phyloP scores from a whole-genome alignment of 1,140 invertebrate genomes.

The Drosophila burlai region DNA sequence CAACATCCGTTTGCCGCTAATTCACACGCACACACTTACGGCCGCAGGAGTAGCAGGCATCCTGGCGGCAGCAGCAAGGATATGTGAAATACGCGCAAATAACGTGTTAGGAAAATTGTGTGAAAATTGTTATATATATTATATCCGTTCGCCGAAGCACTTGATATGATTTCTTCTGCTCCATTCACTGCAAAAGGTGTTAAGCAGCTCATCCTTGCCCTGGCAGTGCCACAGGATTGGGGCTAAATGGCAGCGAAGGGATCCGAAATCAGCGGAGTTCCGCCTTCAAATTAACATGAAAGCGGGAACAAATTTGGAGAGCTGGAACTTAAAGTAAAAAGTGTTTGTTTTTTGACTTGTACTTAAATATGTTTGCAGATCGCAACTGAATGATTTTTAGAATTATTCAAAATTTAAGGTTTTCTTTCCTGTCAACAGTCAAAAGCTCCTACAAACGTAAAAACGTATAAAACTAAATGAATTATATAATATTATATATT shows the following conservation, averaged over 20 bases:
- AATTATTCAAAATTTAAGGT: neutral
- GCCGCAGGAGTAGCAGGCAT: slow-evolving; percentile 28
- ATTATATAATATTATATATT: no score
- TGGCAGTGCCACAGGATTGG: slow-evolving; percentile 1
- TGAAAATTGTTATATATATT: slow-evolving; percentile 84
- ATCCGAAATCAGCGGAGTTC: slow-evolving; percentile 10
- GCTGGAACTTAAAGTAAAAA: neutral
- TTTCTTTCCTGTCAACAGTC: neutral
- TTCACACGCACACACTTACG: slow-evolving; percentile 67
- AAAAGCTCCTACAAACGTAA: no score
- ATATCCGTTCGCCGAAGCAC: slow-evolving; percentile 71
- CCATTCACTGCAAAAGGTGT: slow-evolving; percentile 77
- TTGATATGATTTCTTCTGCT: slow-evolving; percentile 81
- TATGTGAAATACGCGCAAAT: slow-evolving; percentile 82
- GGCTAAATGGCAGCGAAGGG: slow-evolving; percentile 1
- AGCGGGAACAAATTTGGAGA: neutral
- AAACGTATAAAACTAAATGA: no score
- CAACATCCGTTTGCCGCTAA: slow-evolving; percentile 83
- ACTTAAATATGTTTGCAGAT: neutral
- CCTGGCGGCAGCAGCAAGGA: slow-evolving; percentile 53
- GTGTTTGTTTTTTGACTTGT: neutral
- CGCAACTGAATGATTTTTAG: neutral
- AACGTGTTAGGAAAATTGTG: slow-evolving; percentile 82
- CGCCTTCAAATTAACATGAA: slow-evolving; percentile 32
- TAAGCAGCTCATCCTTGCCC: slow-evolving; percentile 43